Evolutionary conservation across 2,797 vertebrate species (phyloP).

Genomic region (Macropodus opercularis): DNA sequence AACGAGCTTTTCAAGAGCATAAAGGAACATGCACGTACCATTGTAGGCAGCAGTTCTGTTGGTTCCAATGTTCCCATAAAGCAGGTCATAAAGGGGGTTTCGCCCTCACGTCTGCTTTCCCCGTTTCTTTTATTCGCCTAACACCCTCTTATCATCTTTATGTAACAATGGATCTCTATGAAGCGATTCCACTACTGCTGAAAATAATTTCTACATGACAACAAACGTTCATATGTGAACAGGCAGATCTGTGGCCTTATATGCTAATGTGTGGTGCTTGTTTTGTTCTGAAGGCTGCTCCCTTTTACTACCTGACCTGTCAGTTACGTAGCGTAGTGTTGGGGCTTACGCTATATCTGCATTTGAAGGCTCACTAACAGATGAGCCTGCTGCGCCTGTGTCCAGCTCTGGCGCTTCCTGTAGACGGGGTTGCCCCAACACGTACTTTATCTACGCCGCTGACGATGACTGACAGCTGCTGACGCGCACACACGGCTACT

Average conservation of each 20-base stretch:
- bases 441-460: constrained; percentile 37
- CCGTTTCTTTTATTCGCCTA: constrained; percentile 32
- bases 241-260: neutral
- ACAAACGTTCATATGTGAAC: constrained; percentile 25
- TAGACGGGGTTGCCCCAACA: constrained; percentile 40
- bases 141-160: constrained; percentile 46
- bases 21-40: neutral
- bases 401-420: constrained; percentile 31
- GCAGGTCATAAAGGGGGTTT: constrained; percentile 38
- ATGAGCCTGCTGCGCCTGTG: too few relatives aligned
- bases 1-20: constrained; percentile 34
- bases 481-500: constrained; percentile 48
- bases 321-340: too few relatives aligned
- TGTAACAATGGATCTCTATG: constrained; percentile 35
- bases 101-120: constrained; percentile 18
- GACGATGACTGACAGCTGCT: constrained; percentile 66
- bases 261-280: constrained; percentile 13
- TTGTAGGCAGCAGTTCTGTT: constrained; percentile 35
- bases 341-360: too few relatives aligned
- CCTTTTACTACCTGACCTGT: constrained; percentile 6
- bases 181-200: constrained; percentile 35
- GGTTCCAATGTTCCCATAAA: constrained; percentile 56
- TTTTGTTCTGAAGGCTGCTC: constrained; percentile 2
- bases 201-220: constrained; percentile 42
- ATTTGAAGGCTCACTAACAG: too few relatives aligned